Base-by-base conservation (phyloP, 2,113 vertebrate genomes). In the Salvelinus alpinus region DNA sequence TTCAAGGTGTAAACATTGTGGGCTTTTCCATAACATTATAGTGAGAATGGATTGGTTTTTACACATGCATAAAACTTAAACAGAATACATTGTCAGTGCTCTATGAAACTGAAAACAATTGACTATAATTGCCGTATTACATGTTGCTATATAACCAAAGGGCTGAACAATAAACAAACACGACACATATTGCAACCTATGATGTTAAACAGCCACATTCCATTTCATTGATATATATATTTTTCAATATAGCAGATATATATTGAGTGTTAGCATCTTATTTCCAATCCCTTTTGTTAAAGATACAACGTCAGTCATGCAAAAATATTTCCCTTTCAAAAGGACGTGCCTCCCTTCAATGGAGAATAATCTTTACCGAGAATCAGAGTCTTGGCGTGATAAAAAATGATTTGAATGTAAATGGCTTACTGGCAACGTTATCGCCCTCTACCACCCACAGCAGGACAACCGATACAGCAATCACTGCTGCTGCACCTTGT, bases 391-490 rank as follows among this genome's bases (percentile, higher is more conserved):
- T 69, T 31, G 62, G 74, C 70, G 54, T 86, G 80, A 86, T 70
- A 78, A 68, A 85, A 82, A 78, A 66, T 73, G 0, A 71, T 78
- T 73, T 29, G 13, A 84, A 93, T 91, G 88, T 86, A 90, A 89
- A 91, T 90, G 77, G 74, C 70, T 82, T 71, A 67, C 73, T 86
- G 85, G 87, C 82, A 84, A 84, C 79, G 79, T 87, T 88, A 86
- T 84, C 86, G 67, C 85, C 79, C 83, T 82, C 78, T 74, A 76
- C 84, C 90, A 89, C 90, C 86, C 85, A 83, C 78, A 83, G 87
- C 71, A 86, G 73, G 86, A 85, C 83, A 80, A 83, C 82, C 87
- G 86, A 89, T 81, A 80, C 79, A 88, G 88, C 85, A 90, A 91
- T 90, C 85, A 77, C 88, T 67, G 78, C 80, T 70, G 73, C 86